These are phyloP conservation scores for Choloepus hoffmanni DNA, from an alignment of 2,113 vertebrate genomes.

Conservation along the genomic window DNA sequence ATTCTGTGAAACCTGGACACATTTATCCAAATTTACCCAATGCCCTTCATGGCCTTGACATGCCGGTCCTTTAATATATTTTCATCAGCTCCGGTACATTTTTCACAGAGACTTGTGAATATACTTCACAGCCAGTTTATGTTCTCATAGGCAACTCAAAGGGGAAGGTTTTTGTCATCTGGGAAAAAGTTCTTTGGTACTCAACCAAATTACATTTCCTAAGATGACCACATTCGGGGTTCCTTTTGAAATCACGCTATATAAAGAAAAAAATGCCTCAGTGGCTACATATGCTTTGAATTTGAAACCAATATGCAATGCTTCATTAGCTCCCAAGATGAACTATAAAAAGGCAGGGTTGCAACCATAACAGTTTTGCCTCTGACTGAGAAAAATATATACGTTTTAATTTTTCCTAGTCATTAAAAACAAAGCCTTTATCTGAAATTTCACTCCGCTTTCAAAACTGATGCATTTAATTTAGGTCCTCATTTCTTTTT, in stretches of 20 bases:
- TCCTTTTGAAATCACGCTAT: conserved; percentile 58
- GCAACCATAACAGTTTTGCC: conserved; percentile 55
- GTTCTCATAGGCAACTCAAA: conserved; percentile 63
- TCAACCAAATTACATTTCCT: conserved; percentile 75
- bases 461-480: conserved; percentile 70
- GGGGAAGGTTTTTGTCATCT: conserved; percentile 57
- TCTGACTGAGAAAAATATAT: conserved; percentile 77
- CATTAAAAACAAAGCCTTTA: conserved; percentile 78
- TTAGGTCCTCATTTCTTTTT: neutral
- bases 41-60: conserved; percentile 79
- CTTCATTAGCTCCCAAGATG: conserved; percentile 78
- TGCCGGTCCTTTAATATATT: conserved; percentile 76
- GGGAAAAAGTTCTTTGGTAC: conserved; percentile 69
- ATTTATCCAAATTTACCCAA: conserved; percentile 82
- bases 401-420: conserved; percentile 74
- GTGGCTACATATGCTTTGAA: conserved; percentile 74
- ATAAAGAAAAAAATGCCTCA: conserved; percentile 67
- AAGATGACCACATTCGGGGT: conserved; percentile 65
- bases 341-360: conserved; percentile 77
- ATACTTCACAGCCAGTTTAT: conserved; percentile 63
- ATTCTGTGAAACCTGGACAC: conserved; percentile 77
- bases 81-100: conserved; percentile 71
- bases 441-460: conserved; percentile 68
- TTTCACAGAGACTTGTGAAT: conserved; percentile 56
- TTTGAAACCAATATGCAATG: conserved; percentile 76